phyloP scores from a whole-genome alignment of 1,140 invertebrate species.

The Himalopsyche phryganea region DNA sequence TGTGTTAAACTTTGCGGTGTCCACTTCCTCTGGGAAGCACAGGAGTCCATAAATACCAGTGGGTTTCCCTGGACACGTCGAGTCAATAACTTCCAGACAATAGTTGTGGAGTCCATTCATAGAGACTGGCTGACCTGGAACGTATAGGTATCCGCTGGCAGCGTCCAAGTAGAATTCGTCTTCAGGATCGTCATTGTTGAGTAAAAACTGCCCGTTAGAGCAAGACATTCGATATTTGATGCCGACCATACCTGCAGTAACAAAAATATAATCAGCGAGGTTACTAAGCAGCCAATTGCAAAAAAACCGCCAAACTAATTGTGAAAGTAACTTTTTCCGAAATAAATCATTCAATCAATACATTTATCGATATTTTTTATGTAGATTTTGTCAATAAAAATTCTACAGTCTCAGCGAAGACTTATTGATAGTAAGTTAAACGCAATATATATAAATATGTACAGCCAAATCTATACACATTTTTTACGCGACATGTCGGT shows the following conservation, averaged over 20 bases:
- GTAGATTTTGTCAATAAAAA: too few species aligned
- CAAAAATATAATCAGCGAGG: not conserved
- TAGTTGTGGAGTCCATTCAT: conserved; percentile 8
- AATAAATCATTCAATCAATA: too few species aligned
- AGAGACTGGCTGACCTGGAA: not conserved
- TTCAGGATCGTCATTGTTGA: not conserved
- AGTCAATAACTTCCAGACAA: conserved; percentile 17
- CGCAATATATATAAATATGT: too few species aligned
- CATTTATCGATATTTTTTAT: too few species aligned
- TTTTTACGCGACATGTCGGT: too few species aligned
- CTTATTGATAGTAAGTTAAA: too few species aligned
- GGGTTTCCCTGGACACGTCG: not conserved
- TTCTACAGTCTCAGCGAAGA: too few species aligned
- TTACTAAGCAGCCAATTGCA: too few species aligned
- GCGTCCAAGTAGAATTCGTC: conserved; percentile 18
- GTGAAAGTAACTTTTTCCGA: too few species aligned
- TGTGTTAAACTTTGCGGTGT: not conserved
- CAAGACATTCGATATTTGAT: conserved; percentile 12
- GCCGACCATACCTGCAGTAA: conserved; percentile 13
- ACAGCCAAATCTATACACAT: too few species aligned
- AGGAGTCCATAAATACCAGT: conserved; percentile 8
- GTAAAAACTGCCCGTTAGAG: conserved; percentile 4
- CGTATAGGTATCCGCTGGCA: conserved; percentile 7
- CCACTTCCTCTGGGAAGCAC: conserved; percentile 16
- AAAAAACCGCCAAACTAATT: too few species aligned